Evolutionary conservation across 2,797 vertebrate species (phyloP), one percentile per base, ranked within the genome.

Genomic region (Sebastes umbrosus): DNA sequence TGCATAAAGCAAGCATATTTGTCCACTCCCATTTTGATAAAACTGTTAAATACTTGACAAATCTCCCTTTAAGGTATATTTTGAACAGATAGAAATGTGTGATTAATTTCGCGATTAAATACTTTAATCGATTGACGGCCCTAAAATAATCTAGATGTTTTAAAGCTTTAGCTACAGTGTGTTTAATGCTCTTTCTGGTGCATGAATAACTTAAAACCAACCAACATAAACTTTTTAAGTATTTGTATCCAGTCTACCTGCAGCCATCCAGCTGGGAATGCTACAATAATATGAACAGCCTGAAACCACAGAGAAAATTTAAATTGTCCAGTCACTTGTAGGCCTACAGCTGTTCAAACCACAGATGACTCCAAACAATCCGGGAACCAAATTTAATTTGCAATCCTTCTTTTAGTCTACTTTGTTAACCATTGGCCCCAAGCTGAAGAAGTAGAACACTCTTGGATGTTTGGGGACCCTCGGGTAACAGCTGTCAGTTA

Each of bases 401-500:
- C 57, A 57, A 43, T 75, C 60, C 68, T 60, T 79, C 46, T 50
- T 82, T 79, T 24, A 68, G 75, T 77, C 75, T 32, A 22, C 74
- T 78, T 60, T 85, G 71, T 74, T 79, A 87, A 71, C 69, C 57
- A 4, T 2, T n/a, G 32, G 73, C 77, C 74, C 69, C 36, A 3
- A 86, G 82, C 79, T 63, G 25, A 3, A 81, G 73, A 92, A 91
- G 80, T 86, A 73, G 88, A 91, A 64, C 86, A 73, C 22, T 75
- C 18, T 29, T 25, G 36, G 70, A 83, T 84, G 68, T 79, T 90
- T 79, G 52, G 27, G 60, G 77, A 63, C 88, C 87, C 87, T 77
- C 8, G 69, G 76, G 88, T 86, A 84, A 83, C 34, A 83, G 79
- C 89, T 88, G 85, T 90, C 92, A 88, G 32, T 92, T 89, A 90